These are phyloP conservation scores for Scaptomyza montana DNA, from an alignment of 1,140 invertebrate species.

Conservation along the genomic window DNA sequence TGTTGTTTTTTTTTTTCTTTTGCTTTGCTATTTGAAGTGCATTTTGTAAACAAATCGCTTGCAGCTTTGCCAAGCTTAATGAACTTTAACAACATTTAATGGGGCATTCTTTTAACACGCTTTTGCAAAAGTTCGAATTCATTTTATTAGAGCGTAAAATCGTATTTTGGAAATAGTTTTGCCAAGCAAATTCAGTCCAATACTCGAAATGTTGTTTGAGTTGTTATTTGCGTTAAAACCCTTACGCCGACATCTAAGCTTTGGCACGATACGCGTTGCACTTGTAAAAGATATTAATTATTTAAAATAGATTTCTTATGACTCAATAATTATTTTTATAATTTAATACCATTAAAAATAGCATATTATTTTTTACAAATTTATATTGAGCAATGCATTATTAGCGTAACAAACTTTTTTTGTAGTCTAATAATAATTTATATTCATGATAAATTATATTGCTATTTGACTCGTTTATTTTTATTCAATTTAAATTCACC, in stretches of 20 bases:
- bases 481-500: conserved; percentile 5
- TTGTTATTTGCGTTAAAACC: conserved; percentile 16
- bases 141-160: conserved; percentile 75
- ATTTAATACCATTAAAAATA: too few species aligned
- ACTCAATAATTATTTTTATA: too few species aligned
- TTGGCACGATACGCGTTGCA: too few species aligned
- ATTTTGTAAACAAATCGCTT: conserved; percentile 32
- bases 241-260: background rate
- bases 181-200: conserved; percentile 1
- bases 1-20: background rate
- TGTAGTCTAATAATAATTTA: too few species aligned
- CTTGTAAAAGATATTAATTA: too few species aligned
- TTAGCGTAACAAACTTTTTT: too few species aligned
- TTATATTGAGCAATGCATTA: too few species aligned
- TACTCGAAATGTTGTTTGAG: conserved; percentile 14
- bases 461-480: too few species aligned
- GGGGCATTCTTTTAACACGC: conserved; percentile 54
- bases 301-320: too few species aligned
- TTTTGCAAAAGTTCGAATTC: conserved; percentile 47
- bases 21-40: conserved; percentile 25
- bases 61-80: conserved; percentile 39
- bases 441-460: too few species aligned
- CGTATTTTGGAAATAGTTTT: conserved; percentile 44
- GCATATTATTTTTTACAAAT: too few species aligned
- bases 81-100: conserved; percentile 64